phyloP scores from a whole-genome alignment of 2,888 invertebrate species.

The Drosophila emarginata region DNA sequence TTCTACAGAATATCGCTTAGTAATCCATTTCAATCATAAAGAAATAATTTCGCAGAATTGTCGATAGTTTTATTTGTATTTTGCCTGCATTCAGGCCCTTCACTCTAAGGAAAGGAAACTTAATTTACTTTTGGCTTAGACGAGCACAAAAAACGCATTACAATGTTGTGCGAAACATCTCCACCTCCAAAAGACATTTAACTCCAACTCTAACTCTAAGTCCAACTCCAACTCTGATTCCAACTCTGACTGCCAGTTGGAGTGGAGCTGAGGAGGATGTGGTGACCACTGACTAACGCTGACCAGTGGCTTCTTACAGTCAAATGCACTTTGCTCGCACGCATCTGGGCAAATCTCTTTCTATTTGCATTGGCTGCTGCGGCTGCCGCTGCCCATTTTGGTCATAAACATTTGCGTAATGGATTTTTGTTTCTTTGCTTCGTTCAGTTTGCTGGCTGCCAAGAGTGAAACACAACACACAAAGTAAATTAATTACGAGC shows the following conservation, averaged over 20 bases:
- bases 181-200: conserved; percentile 30
- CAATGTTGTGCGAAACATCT: conserved; percentile 57
- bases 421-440: conserved; percentile 69
- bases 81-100: too few relatives aligned
- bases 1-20: too few relatives aligned
- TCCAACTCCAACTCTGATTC: too few relatives aligned
- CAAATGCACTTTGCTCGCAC: conserved; percentile 62
- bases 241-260: background rate
- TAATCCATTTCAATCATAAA: background rate
- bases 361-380: conserved; percentile 68
- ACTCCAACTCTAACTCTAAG: background rate
- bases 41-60: too few relatives aligned
- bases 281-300: conserved; percentile 2
- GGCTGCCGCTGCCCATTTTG: conserved; percentile 67
- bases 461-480: conserved; percentile 78
- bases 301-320: conserved; percentile 53
- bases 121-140: conserved; percentile 45
- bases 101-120: conserved; percentile 44
- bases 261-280: background rate
- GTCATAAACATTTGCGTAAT: conserved; percentile 79
- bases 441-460: conserved; percentile 43
- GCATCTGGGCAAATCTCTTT: conserved; percentile 66
- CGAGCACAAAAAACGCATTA: conserved; percentile 61
- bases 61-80: too few relatives aligned
- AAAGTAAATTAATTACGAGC: conserved; percentile 77